Conservation (phyloP, 2,113 vertebrate species). For the Kryptolebias marmoratus region DNA sequence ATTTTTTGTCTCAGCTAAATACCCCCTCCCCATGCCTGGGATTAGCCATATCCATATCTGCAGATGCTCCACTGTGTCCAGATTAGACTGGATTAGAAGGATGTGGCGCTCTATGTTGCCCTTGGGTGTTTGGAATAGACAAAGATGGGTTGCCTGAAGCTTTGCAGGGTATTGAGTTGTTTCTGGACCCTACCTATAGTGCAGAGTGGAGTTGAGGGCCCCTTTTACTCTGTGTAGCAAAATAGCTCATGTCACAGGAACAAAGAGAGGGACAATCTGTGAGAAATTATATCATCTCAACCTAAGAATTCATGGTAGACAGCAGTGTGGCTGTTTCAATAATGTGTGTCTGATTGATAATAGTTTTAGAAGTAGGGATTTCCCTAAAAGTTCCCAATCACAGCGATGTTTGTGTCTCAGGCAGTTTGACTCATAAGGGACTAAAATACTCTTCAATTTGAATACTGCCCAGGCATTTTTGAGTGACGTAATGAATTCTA, state of each 20-base stretch:
- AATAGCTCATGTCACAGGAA: slow-evolving; percentile 38
- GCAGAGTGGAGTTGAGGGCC: slow-evolving; percentile 35
- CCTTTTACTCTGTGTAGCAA: slow-evolving; percentile 16
- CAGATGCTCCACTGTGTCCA: slow-evolving; percentile 76
- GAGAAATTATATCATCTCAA: slow-evolving; percentile 50
- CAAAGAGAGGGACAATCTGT: slow-evolving; percentile 1
- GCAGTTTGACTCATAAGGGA: background rate
- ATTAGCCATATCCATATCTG: slow-evolving; percentile 80
- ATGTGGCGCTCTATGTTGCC: slow-evolving; percentile 60
- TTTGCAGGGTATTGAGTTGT: slow-evolving; percentile 38
- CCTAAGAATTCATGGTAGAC: slow-evolving; percentile 32
- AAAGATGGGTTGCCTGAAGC: slow-evolving; percentile 60
- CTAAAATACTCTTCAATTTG: slow-evolving; percentile 16
- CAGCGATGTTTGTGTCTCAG: background rate
- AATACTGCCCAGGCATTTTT: slow-evolving; percentile 31
- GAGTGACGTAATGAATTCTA: slow-evolving; percentile 66
- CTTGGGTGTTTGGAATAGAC: slow-evolving; percentile 60
- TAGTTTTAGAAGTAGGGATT: slow-evolving; percentile 19
- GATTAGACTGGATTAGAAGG: slow-evolving; percentile 81
- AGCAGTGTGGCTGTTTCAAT: slow-evolving; percentile 33
- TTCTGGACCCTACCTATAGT: slow-evolving; percentile 54
- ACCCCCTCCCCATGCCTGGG: slow-evolving; percentile 60
- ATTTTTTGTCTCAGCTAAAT: slow-evolving; percentile 72
- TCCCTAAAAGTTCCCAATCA: slow-evolving; percentile 15
- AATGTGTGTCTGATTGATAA: slow-evolving; percentile 20